Evolutionary conservation across 2,797 vertebrate genomes (phyloP).

Genomic region (Danio tinwini): DNA sequence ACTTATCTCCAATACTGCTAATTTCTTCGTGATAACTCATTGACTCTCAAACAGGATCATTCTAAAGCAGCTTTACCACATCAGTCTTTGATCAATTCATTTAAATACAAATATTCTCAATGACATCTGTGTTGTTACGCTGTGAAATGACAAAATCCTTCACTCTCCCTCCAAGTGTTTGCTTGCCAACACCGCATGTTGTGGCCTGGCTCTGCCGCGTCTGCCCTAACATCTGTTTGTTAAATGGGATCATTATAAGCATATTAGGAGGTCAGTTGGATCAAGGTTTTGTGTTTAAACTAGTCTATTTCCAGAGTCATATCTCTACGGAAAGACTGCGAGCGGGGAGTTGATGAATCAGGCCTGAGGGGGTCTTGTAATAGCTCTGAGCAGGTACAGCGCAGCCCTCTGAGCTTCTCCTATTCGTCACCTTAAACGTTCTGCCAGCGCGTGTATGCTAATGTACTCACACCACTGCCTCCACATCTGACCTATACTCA

Average conservation of each 20-base stretch:
- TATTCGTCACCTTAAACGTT: constrained; percentile 85
- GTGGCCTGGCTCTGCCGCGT: constrained; percentile 20
- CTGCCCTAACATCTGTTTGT: constrained; percentile 78
- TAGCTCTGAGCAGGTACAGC: constrained; percentile 82
- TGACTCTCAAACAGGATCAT: constrained; percentile 7
- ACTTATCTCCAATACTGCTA: background rate
- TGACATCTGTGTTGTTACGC: background rate
- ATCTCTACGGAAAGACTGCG: constrained; percentile 74
- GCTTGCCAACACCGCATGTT: constrained; percentile 14
- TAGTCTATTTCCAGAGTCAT: constrained; percentile 83
- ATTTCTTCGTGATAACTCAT: background rate
- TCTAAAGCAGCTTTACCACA: background rate
- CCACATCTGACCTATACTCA: constrained; percentile 21
- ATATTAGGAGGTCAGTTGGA: constrained; percentile 87
- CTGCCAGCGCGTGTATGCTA: constrained; percentile 67
- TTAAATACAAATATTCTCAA: background rate
- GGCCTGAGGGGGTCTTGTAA: constrained; percentile 85
- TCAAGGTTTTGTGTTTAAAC: constrained; percentile 83
- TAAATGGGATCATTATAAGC: constrained; percentile 88
- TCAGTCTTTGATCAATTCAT: background rate
- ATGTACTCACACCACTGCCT: constrained; percentile 33
- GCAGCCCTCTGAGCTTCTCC: constrained; percentile 79
- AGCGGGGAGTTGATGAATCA: constrained; percentile 77
- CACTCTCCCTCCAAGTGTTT: constrained; percentile 11
- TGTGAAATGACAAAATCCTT: background rate